A percentile compares a stretch with the other conserved stretches of the same genome.
These are phyloP conservation scores for Rhyacophila brunnea DNA, from an alignment of 1,140 invertebrate genomes.

Conservation along the genomic window DNA sequence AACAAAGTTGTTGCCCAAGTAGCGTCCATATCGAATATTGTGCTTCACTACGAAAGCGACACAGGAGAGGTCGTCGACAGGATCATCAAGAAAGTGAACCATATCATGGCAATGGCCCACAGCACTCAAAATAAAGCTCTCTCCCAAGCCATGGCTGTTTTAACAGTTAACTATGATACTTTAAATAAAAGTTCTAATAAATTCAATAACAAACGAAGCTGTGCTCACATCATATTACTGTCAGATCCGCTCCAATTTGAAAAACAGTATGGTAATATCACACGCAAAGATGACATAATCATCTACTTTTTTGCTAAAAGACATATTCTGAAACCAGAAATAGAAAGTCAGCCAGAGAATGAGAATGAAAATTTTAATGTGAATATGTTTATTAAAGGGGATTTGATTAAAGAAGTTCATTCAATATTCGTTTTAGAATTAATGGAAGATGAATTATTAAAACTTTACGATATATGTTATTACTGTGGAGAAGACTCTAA, in stretches of 20 bases:
- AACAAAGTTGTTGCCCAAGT: no score
- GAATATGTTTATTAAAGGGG: slow-evolving; percentile 1
- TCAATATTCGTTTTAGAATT: slow-evolving; percentile 15
- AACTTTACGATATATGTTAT: slow-evolving; percentile 25
- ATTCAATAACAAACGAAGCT: slow-evolving; percentile 2
- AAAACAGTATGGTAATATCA: background rate
- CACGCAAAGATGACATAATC: background rate
- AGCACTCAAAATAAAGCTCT: no score
- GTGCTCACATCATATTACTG: slow-evolving; percentile 1
- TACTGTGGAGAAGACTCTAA: slow-evolving; percentile 15
- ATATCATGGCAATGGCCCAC: no score
- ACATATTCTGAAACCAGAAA: background rate
- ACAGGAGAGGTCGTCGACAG: no score
- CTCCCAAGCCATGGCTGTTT: no score
- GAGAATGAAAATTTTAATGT: background rate
- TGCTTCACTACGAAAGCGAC: no score
- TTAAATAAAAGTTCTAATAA: no score
- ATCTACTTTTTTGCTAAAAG: slow-evolving; percentile 7
- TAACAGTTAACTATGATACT: no score
- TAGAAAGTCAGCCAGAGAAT: no score
- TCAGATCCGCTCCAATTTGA: slow-evolving; percentile 1
- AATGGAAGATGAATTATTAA: slow-evolving; percentile 2
- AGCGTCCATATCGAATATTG: no score
- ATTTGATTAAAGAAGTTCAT: background rate
- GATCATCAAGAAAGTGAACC: no score